Evolutionary conservation across 2,888 invertebrate species (phyloP).

Genomic region (Cheilosia soror): DNA sequence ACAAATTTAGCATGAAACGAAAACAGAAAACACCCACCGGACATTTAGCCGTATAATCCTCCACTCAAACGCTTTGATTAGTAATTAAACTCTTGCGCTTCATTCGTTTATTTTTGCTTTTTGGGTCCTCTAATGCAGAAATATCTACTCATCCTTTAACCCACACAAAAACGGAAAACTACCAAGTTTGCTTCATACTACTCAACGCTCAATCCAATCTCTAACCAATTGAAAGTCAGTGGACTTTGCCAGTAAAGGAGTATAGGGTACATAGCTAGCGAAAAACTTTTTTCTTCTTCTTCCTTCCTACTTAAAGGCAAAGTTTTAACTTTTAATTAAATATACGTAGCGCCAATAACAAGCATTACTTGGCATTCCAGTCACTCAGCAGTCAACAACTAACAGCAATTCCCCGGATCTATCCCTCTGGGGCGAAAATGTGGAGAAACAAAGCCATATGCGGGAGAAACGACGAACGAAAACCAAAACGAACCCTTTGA

Average conservation of each 20-base stretch:
- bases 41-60: neutral
- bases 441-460: slow-evolving; percentile 19
- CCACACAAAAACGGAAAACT: neutral
- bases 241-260: slow-evolving; percentile 38
- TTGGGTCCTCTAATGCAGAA: slow-evolving; percentile 21
- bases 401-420: slow-evolving; percentile 20
- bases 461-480: slow-evolving; percentile 1
- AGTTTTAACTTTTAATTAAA: slow-evolving; percentile 75
- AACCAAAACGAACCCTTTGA: slow-evolving; percentile 48
- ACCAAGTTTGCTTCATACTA: neutral
- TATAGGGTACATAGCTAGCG: too few species aligned
- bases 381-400: slow-evolving; percentile 72
- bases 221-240: slow-evolving; percentile 57
- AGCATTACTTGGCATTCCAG: slow-evolving; percentile 75
- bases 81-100: slow-evolving; percentile 8
- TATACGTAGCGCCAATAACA: slow-evolving; percentile 74
- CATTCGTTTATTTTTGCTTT: neutral
- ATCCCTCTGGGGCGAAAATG: slow-evolving; percentile 1
- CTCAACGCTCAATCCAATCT: slow-evolving; percentile 4
- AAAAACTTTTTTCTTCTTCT: slow-evolving; percentile 57
- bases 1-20: neutral
- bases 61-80: neutral
- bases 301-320: slow-evolving; percentile 64
- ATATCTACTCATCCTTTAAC: slow-evolving; percentile 11
- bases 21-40: neutral